These are phyloP conservation scores for Hucho hucho DNA, from an alignment of 2,113 vertebrate species.

Conservation along the genomic window DNA sequence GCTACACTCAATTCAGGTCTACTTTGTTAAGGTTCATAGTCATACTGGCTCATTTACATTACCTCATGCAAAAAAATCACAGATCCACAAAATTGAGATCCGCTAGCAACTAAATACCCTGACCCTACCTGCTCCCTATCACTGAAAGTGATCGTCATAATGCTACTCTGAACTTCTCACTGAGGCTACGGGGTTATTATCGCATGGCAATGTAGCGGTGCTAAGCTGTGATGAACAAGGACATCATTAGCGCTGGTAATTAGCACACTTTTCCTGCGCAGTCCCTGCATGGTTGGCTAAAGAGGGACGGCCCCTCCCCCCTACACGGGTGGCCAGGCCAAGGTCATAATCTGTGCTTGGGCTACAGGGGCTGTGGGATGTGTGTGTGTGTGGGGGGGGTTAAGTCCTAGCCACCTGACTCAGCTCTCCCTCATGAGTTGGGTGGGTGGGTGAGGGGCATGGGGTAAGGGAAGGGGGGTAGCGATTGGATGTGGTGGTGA, in stretches of 20 bases:
- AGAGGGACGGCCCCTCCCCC: slow-evolving; percentile 61
- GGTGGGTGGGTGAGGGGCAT: slow-evolving; percentile 31
- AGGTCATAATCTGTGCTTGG: slow-evolving; percentile 71
- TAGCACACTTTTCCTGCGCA: slow-evolving; percentile 73
- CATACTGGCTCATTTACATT: background rate
- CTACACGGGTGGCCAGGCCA: slow-evolving; percentile 61
- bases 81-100: slow-evolving; percentile 7
- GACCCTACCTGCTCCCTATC: slow-evolving; percentile 54
- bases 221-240: slow-evolving; percentile 72
- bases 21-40: background rate
- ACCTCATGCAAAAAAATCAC: background rate
- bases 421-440: slow-evolving; percentile 71
- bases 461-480: slow-evolving; percentile 18
- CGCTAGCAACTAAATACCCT: background rate
- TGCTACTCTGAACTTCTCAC: slow-evolving; percentile 45
- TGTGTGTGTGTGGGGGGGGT: slow-evolving; percentile 41
- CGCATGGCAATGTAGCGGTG: slow-evolving; percentile 59
- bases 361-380: slow-evolving; percentile 2
- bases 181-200: slow-evolving; percentile 70
- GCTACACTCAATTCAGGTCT: background rate
- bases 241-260: slow-evolving; percentile 75
- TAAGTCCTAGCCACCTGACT: slow-evolving; percentile 80
- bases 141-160: slow-evolving; percentile 67
- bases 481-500: slow-evolving; percentile 42
- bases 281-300: slow-evolving; percentile 67